A percentile compares a stretch with the other conserved stretches of the same genome.
phyloP scores from a whole-genome alignment of 2,797 vertebrate genomes.

The Notamacropus eugenii region DNA sequence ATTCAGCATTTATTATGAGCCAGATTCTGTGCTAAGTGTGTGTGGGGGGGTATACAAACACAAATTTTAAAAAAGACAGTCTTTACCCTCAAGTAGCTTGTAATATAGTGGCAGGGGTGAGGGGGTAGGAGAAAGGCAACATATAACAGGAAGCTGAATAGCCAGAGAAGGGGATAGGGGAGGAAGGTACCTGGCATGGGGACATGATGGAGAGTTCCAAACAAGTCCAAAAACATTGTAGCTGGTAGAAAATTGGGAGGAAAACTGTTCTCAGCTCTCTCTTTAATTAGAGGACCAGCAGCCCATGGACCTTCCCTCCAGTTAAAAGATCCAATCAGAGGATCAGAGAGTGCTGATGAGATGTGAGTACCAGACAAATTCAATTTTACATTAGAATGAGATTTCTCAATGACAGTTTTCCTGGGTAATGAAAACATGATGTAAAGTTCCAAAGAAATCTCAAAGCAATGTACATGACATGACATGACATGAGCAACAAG shows the following conservation, averaged over 20 bases:
- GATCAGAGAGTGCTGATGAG: not conserved
- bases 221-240: not conserved
- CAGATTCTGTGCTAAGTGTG: not conserved
- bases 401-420: not conserved
- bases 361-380: not conserved
- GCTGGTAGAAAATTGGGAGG: not conserved
- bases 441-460: not conserved
- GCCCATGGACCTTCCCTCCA: not conserved
- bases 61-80: not conserved
- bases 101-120: not conserved
- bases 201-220: not conserved
- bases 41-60: not conserved
- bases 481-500: too few species aligned
- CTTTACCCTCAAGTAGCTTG: not conserved
- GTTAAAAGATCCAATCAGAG: not conserved
- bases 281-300: not conserved
- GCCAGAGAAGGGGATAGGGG: not conserved
- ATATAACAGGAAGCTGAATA: not conserved
- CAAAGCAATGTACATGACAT: not conserved
- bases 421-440: not conserved
- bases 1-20: not conserved
- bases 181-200: not conserved
- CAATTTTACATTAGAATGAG: not conserved
- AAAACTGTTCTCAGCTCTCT: not conserved
- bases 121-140: not conserved